A percentile compares a stretch with the other conserved stretches of the same genome.
These are phyloP conservation scores for Chrysochloris asiatica DNA, from an alignment of 2,113 vertebrate species.

Conservation along the genomic window DNA sequence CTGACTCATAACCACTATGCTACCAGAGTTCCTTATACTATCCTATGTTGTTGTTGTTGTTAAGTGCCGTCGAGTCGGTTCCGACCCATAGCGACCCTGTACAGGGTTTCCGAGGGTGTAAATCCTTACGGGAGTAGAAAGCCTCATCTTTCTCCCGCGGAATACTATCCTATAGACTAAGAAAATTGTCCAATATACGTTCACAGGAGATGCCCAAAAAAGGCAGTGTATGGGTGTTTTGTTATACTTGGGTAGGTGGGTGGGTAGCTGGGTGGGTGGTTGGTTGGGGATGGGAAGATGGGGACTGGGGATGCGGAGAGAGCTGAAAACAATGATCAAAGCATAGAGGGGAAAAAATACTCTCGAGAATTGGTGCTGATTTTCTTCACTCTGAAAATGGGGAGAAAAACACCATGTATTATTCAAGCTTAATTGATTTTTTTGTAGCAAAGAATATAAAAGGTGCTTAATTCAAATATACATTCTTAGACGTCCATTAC, in stretches of 20 bases:
- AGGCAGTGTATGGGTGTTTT: not conserved
- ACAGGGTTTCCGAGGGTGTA: no score
- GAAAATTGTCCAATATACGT: conserved; percentile 6
- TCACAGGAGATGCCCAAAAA: not conserved
- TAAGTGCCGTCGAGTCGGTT: no score
- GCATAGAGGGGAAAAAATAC: conserved; percentile 50
- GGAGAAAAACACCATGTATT: conserved; percentile 83
- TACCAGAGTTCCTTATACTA: no score
- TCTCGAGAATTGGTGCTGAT: conserved; percentile 61
- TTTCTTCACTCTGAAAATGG: conserved; percentile 67
- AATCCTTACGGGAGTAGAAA: no score
- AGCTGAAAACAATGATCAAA: conserved; percentile 68
- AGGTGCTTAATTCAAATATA: conserved; percentile 46
- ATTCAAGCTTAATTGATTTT: conserved; percentile 86
- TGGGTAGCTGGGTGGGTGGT: no score
- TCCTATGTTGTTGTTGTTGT: no score
- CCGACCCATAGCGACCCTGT: no score
- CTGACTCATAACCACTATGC: no score
- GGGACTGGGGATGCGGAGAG: not conserved
- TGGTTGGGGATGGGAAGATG: not conserved
- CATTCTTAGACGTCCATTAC: conserved; percentile 36
- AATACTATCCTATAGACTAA: no score
- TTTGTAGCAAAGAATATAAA: conserved; percentile 71
- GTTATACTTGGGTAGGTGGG: not conserved
- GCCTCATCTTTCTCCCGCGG: no score